Conservation (phyloP, 37 sponge, comb jelly and placozoan species). For the Axinella damicornis region DNA sequence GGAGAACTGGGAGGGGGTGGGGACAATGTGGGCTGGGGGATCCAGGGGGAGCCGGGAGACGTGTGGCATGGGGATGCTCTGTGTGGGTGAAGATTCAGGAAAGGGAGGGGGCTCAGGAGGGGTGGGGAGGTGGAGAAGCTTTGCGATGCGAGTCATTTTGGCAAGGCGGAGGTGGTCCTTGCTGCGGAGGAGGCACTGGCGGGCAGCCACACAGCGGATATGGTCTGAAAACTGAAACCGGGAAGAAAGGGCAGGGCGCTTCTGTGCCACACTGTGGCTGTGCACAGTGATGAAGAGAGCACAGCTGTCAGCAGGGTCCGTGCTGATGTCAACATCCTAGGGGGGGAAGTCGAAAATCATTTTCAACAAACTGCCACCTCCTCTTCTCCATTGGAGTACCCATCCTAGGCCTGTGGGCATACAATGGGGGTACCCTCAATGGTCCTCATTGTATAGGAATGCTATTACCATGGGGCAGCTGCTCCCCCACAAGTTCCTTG, state of each 20-base stretch:
- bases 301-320: slow-evolving; percentile 78
- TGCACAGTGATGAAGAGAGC: slow-evolving; percentile 69
- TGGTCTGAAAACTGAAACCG: slow-evolving; percentile 86
- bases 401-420: too few relatives aligned
- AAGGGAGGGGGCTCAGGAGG: neutral
- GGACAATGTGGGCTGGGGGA: neutral
- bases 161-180: slow-evolving; percentile 62
- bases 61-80: neutral
- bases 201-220: slow-evolving; percentile 89
- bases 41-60: neutral
- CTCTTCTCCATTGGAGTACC: too few relatives aligned
- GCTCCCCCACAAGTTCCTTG: too few relatives aligned
- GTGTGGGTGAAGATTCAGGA: neutral
- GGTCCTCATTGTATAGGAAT: too few relatives aligned
- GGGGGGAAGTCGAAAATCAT: neutral
- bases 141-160: slow-evolving; percentile 66
- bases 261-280: slow-evolving; percentile 27
- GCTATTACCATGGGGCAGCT: too few relatives aligned
- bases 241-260: slow-evolving; percentile 65
- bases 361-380: neutral
- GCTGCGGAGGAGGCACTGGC: slow-evolving; percentile 60
- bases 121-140: slow-evolving; percentile 61
- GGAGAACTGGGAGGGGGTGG: neutral
- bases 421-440: too few relatives aligned
- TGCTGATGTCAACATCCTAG: slow-evolving; percentile 77